These are phyloP conservation scores for Magallana nippona DNA, from an alignment of 2,888 invertebrate species.

Conservation along the genomic window DNA sequence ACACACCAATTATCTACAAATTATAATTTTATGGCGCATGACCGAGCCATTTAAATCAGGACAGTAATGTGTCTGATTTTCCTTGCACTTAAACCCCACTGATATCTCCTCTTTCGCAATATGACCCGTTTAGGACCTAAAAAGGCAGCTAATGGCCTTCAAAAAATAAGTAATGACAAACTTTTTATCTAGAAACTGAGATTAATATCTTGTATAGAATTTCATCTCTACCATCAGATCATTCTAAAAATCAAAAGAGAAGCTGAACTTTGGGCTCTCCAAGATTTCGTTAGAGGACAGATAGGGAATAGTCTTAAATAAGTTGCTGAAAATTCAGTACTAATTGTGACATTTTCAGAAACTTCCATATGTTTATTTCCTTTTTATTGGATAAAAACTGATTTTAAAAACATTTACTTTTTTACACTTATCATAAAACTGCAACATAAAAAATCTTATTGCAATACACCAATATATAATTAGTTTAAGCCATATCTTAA, in stretches of 20 bases:
- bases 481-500: too few relatives aligned
- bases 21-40: slow-evolving; percentile 27
- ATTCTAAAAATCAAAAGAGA: slow-evolving; percentile 1
- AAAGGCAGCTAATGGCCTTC: slow-evolving; percentile 16
- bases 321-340: too few relatives aligned
- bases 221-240: slow-evolving; percentile 16
- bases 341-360: too few relatives aligned
- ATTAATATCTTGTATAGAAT: slow-evolving; percentile 25
- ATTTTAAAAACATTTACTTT: too few relatives aligned
- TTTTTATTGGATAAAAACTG: too few relatives aligned
- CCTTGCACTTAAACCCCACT: slow-evolving; percentile 2
- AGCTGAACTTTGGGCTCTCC: slow-evolving; percentile 4
- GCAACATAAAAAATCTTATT: too few relatives aligned
- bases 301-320: not conserved
- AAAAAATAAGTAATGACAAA: slow-evolving; percentile 11
- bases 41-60: slow-evolving; percentile 12
- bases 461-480: too few relatives aligned
- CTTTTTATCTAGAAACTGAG: slow-evolving; percentile 3
- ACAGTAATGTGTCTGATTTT: slow-evolving; percentile 15
- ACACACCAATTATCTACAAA: slow-evolving; percentile 26
- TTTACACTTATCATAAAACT: too few relatives aligned
- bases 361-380: too few relatives aligned
- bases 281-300: too few relatives aligned
- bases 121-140: slow-evolving; percentile 1
- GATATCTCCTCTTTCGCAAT: slow-evolving; percentile 12